Evolutionary conservation across 1,140 invertebrate species (phyloP), one percentile per base, ranked within the genome.

Genomic region (Heliconius himera): DNA sequence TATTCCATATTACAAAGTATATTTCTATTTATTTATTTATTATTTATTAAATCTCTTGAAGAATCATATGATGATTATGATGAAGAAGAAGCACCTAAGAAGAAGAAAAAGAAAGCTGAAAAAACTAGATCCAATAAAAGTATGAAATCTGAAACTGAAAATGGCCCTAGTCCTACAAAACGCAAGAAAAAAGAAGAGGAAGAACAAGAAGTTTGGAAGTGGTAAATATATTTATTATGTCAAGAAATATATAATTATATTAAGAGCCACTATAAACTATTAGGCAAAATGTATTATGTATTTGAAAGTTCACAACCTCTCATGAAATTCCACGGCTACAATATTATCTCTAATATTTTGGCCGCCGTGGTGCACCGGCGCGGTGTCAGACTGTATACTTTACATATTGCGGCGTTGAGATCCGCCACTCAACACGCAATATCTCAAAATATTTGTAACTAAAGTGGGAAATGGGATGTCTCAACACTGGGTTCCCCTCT

Each of bases 191-290:
- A 98, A 88, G 96, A 97, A 82, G 97, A 98, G 81, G 97, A 98
- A 87, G 96, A 97, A 85, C 96, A 96, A 87, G 97, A 99, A 94
- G 97, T 98, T 81, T 99, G 98, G 98, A 98, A 98, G 96, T 99
- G 98, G 98, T 98, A 95, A 96, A 95, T 91, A 41, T 60, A 13
- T 22, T 22, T 22, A 9, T 11, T 56, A 56, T 22, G n/a, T n/a
- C 20, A 22, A n/a, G 8, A n/a, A 18, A 36, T 70, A 29, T 18
- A 29, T 33, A 51, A 51, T 46, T 46, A 16, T 13, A 16, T 46
- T 46, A 16, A 46, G 4, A 46, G 41, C 16, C 13, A 46, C 41
- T 46, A 16, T 46, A 46, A 16, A 46, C 41, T 46, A 46, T 46
- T 46, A 16, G 4, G 41, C 13, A 16, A 4, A 46, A 16, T 46